Evolutionary conservation across 2,797 vertebrate genomes (phyloP), one percentile per base, ranked within the genome.

Genomic region (Aotus griseimembra): DNA sequence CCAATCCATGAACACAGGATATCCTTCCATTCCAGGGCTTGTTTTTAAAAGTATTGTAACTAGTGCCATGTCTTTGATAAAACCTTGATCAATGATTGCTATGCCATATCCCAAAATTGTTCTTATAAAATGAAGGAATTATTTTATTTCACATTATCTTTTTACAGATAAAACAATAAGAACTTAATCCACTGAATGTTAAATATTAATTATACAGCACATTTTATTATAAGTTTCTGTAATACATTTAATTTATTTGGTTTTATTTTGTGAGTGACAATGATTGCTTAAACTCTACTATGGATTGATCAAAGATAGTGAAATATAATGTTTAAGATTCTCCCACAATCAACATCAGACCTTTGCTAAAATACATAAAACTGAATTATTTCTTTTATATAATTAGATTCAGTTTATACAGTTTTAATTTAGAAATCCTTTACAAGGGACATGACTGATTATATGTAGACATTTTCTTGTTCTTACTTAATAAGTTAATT

Each of bases 361-460:
- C 7, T 92, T 84, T 91, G 36, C 26, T 96, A 93, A 93, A 88
- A 41, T 24, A 57, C 44, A 81, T 72, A 77, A 93, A 86, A 80
- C 26, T 39, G 22, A 12, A 89, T 52, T 94, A 48, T 76, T 39
- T 81, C 19, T 52, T 36, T 61, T 20, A 46, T 26, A 88, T 94
- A 77, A 87, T 83, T 81, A 91, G 5, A 93, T 96, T 92, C 7
- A 84, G 36, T 12, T 67, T 83, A 39, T n/a, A 73, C 13, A 90
- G 12, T 55, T 55, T 87, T 7, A 94, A 89, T 96, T 90, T 75
- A 88, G 90, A 95, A 92, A 92, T 2, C 1, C 30, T 84, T 93
- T 93, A 41, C 7, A 84, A 94, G 64, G 86, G 11, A 81, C 5
- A 46, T 93, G 33, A 88, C n/a, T 95, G 36, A 75, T 86, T 88